Evolutionary conservation across 2,113 vertebrate genomes (phyloP), one percentile per base, ranked within the genome.

Genomic region (Myiozetetes cayanensis): DNA sequence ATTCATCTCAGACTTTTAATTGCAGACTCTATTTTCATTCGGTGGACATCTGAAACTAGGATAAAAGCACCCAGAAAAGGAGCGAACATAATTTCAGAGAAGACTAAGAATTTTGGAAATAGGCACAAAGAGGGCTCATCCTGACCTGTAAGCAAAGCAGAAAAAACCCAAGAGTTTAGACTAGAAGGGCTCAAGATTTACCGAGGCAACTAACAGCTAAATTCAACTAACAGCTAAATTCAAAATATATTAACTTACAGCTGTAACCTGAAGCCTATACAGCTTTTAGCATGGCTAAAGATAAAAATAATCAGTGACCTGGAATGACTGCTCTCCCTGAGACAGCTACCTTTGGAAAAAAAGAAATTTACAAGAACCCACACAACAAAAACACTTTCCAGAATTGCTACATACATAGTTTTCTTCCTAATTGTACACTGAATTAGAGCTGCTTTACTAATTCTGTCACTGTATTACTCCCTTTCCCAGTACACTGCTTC

Each of bases 291-390:
- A 80, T 31, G 25, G 91, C 44, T 77, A 23, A 77, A 88, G 90
- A 93, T n/a, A 89, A 90, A 93, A 90, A 90, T 83, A 93, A 92
- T 88, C 94, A 81, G 59, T 93, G 90, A 94, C 90, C 89, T 95
- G 87, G 87, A 95, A 96, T 72, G 93, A 74, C 85, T 73, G 55
- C 28, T 78, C 49, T 67, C 50, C 82, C 75, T 77, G 63, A 95
- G 63, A 81, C 19, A 46, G 47, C 35, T 77, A 94, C 82, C 93
- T 93, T 83, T 72, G 7, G 25, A 84, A 92, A 71, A 44, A 59
- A 74, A 79, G 37, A 49, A 21, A 86, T 66, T 81, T 72, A 27
- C 55, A 82, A 73, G 86, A 79, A 87, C 22, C 30, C 50, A 59
- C 37, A 71, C 22, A 56, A 85, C 43, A 80, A 80, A 96, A 89